Evolutionary conservation across 2,113 vertebrate species (phyloP).

Genomic region (Meleagris gallopavo): DNA sequence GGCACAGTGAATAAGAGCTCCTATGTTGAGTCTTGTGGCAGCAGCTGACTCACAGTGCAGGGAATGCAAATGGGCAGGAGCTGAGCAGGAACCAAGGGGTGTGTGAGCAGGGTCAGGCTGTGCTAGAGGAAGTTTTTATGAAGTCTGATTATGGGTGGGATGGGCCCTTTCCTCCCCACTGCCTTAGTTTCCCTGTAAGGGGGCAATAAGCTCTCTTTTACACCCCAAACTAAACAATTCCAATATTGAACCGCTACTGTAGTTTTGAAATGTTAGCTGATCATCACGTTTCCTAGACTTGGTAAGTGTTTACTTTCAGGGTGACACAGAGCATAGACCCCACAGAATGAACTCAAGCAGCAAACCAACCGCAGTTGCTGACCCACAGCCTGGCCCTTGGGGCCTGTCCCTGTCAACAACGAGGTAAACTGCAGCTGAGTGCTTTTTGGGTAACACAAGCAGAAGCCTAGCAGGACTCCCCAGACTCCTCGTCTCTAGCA

Average conservation of each 20-base stretch:
- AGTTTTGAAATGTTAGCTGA: fast-evolving
- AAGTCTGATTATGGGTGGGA: not conserved
- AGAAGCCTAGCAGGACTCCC: not conserved
- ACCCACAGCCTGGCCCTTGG: not conserved
- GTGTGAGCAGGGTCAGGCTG: not conserved
- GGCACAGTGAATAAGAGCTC: not conserved
- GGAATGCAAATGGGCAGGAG: not conserved
- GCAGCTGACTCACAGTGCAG: not conserved
- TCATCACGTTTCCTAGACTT: not conserved
- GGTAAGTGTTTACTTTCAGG: not conserved
- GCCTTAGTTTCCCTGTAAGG: not conserved
- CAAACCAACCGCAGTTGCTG: not conserved
- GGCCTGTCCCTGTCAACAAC: not conserved
- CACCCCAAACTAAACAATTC: not conserved
- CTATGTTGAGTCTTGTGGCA: not conserved
- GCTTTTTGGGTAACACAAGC: not conserved
- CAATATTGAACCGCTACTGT: fast-evolving
- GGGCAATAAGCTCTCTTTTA: not conserved
- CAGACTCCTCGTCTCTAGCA: not conserved
- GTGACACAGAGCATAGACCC: not conserved
- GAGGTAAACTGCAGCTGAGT: not conserved
- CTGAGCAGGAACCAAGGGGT: fast-evolving
- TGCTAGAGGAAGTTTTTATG: not conserved
- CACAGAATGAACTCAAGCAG: not conserved
- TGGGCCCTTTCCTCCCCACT: not conserved